Percentiles rank a stretch among this genome's conserved stretches.
Conservation (phyloP, 2,888 invertebrate genomes). For the Rhamnusium bicolor region DNA sequence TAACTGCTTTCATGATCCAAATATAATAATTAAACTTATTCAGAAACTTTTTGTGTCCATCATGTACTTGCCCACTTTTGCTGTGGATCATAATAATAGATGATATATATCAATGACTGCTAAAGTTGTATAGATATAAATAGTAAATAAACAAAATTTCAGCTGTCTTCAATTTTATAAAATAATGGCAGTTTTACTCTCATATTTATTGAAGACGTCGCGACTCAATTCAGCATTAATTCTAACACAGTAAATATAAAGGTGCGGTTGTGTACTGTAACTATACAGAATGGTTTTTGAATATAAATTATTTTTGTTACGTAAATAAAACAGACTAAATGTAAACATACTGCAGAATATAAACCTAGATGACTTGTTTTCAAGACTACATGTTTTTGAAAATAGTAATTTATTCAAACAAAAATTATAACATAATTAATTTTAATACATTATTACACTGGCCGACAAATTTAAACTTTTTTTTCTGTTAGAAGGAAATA, state of each 20-base stretch:
- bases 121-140: too few species aligned
- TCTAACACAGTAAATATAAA: neutral
- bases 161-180: too few species aligned
- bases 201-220: neutral
- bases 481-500: too few species aligned
- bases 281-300: constrained; percentile 1
- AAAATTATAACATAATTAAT: neutral
- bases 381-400: neutral
- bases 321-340: neutral
- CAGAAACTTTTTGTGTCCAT: too few species aligned
- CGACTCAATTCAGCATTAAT: constrained; percentile 7
- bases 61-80: too few species aligned
- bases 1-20: too few species aligned
- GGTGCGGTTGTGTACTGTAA: neutral
- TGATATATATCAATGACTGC: too few species aligned
- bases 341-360: constrained; percentile 1
- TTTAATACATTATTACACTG: too few species aligned
- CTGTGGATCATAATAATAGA: too few species aligned
- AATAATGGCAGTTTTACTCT: neutral
- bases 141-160: neutral
- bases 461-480: too few species aligned
- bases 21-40: too few species aligned
- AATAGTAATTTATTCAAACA: neutral
- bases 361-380: too few species aligned
- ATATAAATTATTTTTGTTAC: constrained; percentile 17